Evolutionary conservation across 2,888 invertebrate species (phyloP), one percentile per base, ranked within the genome.

Genomic region (Didymodactylos carnosus): DNA sequence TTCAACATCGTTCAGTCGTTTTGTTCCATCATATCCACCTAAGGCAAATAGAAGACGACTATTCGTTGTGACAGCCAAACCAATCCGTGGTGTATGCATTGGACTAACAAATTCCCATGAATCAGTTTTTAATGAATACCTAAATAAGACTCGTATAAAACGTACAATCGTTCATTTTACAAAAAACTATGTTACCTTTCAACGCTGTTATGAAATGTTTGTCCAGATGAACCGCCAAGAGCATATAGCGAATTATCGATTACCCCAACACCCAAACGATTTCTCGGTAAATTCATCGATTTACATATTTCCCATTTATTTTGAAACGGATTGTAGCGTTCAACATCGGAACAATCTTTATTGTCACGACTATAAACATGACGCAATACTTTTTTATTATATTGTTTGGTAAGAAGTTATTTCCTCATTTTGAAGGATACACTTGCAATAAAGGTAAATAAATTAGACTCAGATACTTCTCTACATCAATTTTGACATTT

Each of bases 181-280:
- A 16, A 16, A 16, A 19, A n/a, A 29, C 16, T 41, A 71, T 78
- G 87, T 85, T 81, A 91, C 91, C 89, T 91, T 87, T 94, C 94
- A 4, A 92, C 92, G 75, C 90, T 89, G 81, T 88, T 89, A 80
- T 92, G 92, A 82, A 91, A 91, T 79, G 89, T 89, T 7, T 88
- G 87, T 27, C 90, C 91, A 11, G 91, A 89, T 5, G 92, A 91
- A 0, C 94, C 94, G 0, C 94, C 94, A 0, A 93, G 91, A 6
- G 93, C 92, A 81, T 94, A 94, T 75, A 94, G 84, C 77, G 91
- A 85, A 35, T 91, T 91, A 80, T 94, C 93, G 88, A 94, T 90
- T 41, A 92, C 92, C n/a, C 91, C 92, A 7, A 92, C 92, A 11
- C 93, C 93, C 27, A 92, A 89, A 79, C 94, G 87, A 83, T 92